A percentile compares a stretch with the other conserved stretches of the same genome.
phyloP scores from a whole-genome alignment of 1,140 invertebrate species.

The Ceratitis capitata region DNA sequence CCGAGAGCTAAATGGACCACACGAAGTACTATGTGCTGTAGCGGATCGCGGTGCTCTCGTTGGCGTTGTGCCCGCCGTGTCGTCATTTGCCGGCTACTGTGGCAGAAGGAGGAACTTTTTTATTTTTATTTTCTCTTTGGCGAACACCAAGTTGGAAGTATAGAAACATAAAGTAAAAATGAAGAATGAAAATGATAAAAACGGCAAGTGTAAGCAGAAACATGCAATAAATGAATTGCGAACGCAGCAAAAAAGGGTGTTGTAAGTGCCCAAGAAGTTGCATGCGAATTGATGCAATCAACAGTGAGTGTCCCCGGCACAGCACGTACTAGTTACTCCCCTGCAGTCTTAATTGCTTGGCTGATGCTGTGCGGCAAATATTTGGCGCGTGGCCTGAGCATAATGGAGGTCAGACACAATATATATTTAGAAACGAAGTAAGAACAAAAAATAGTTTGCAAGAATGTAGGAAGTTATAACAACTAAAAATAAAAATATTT shows the following conservation, averaged over 20 bases:
- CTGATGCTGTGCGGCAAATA: background rate
- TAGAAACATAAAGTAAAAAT: background rate
- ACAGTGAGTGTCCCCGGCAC: background rate
- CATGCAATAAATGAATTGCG: background rate
- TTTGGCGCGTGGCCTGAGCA: background rate
- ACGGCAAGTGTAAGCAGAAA: background rate
- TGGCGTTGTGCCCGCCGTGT: background rate
- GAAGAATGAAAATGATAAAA: background rate
- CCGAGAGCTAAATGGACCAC: conserved; percentile 1
- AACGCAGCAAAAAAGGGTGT: background rate
- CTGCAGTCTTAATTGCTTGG: background rate
- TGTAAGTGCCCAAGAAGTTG: background rate
- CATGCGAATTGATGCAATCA: background rate
- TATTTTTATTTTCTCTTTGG: no score
- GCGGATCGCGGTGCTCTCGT: background rate
- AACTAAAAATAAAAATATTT: background rate
- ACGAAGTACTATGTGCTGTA: background rate
- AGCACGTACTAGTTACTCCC: no score
- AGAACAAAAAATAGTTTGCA: background rate
- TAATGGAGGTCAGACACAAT: background rate
- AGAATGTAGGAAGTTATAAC: background rate
- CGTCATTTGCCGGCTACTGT: background rate
- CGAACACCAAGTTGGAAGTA: no score
- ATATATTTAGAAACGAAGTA: background rate
- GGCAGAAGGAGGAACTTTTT: background rate